Evolutionary conservation across 1,140 invertebrate species (phyloP), one percentile per base, ranked within the genome.

Genomic region (Drosophila lini): DNA sequence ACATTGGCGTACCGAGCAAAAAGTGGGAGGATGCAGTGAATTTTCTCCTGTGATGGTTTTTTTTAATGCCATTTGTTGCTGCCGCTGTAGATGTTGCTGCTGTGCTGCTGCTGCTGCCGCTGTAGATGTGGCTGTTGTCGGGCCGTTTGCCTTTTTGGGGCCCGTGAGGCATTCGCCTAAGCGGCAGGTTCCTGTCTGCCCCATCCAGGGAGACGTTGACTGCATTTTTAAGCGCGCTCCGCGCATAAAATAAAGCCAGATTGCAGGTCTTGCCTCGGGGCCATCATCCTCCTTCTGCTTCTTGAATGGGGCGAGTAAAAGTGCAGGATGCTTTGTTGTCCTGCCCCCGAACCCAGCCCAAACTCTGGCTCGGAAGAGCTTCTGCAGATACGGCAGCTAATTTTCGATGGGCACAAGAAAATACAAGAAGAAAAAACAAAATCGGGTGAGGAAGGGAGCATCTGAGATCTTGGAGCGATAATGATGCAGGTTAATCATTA

Each of bases 361-460:
- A 28, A 16, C 47, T 50, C 44, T 38, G 45, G 56, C 48, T 36
- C 80, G 80, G 74, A 90, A 90, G 88, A 86, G 88, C 88, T 90
- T 90, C 88, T 90, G 88, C 88, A 90, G 82, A 86, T 83, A 90
- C 86, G 90, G 86, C 80, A 90, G 88, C 88, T 90, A 90, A 90
- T 89, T 89, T 90, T 73, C 79, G 85, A 62, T 70, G 71, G 62
- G 40, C 61, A 63, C 65, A 61, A 63, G 67, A 71, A 47, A 45
- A 64, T 59, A 74, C 64, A 56, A 76, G 53, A 48, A 41, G 22
- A 73, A 55, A 55, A 45, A 16, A n/a, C n/a, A 31, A 25, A 56
- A 52, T 36, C 16, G 19, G 22, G 19, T 16, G 47, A 31, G 25
- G 47, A 50, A 16, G 25, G 53, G 25, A 50, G 38, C 53, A 75